Evolutionary conservation across 2,888 invertebrate species (phyloP), one percentile per base, ranked within the genome.

Genomic region (Brenthis hecate): DNA sequence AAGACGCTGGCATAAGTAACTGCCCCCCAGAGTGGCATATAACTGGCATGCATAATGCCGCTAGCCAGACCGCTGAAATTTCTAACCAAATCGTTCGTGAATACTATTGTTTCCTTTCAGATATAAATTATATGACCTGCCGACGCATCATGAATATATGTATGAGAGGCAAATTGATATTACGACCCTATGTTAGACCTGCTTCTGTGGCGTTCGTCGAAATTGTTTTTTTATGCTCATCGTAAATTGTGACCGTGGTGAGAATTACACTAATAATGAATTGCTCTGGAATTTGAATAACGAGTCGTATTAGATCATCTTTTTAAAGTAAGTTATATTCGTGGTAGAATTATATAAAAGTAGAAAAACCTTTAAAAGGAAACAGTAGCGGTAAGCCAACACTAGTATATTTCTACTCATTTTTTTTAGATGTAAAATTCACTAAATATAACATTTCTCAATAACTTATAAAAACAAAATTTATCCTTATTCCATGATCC

Each of bases 111-210:
- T 89, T 83, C 86, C 80, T 82, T 86, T 85, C 86, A 90, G 88
- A 91, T 91, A 92, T 92, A 91, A 91, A 91, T 92, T 91, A 92
- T 91, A 91, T 91, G 92, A 91, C 91, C 87, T 84, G 82, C 82
- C 83, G 80, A 84, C 81, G 85, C 79, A 81, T 75, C 80, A 92
- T 92, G 92, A 91, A 92, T 92, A 88, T 78, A 90, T 92, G 88
- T 83, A 92, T 92, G 92, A 91, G 87, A 83, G 75, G 81, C 87
- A 91, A 92, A 92, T 92, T 92, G 92, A 92, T 92, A 92, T 89
- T 90, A 89, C 84, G 87, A 88, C 83, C 81, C 88, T 85, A 78
- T 85, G 88, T 87, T 88, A 69, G 70, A 72, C 82, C 87, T 89
- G 84, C 85, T 87, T 83, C 28, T 83, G 85, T 84, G 87, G 79